These are phyloP conservation scores for Toxotes jaculatrix DNA, from an alignment of 2,113 vertebrate genomes.

Conservation along the genomic window DNA sequence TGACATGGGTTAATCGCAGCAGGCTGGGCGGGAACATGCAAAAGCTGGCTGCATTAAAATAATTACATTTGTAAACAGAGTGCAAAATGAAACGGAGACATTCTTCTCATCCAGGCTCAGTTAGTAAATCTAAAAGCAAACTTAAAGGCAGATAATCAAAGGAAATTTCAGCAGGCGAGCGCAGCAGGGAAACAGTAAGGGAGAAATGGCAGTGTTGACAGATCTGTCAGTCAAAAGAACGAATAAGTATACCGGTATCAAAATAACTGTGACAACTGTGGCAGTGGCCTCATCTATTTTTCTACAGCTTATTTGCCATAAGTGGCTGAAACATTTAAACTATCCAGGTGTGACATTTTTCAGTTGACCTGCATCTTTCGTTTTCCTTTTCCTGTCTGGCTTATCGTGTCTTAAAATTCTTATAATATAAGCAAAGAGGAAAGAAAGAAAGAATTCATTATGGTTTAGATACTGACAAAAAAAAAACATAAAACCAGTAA, in stretches of 20 bases:
- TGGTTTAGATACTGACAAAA: conserved; percentile 1
- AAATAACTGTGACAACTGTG: conserved; percentile 63
- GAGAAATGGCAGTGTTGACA: conserved; percentile 66
- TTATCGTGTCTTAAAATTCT: conserved; percentile 1
- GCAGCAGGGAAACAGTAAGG: conserved; percentile 61
- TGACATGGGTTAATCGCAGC: conserved; percentile 16
- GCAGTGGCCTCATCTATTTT: conserved; percentile 36
- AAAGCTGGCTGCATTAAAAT: conserved; percentile 33
- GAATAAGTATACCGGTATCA: conserved; percentile 52
- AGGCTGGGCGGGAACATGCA: conserved; percentile 30
- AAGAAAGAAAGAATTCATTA: neutral
- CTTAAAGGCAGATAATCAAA: conserved; percentile 69
- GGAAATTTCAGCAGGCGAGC: conserved; percentile 57
- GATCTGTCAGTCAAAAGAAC: conserved; percentile 69
- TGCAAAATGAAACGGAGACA: conserved; percentile 18
- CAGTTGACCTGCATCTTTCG: conserved; percentile 27
- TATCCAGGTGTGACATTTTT: conserved; percentile 21
- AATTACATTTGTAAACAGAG: conserved; percentile 50
- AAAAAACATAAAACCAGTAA: neutral
- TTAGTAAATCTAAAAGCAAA: conserved; percentile 49
- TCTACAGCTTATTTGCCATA: conserved; percentile 30
- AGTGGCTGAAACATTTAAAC: conserved; percentile 50
- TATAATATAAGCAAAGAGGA: neutral
- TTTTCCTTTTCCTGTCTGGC: conserved; percentile 6
- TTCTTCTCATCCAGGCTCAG: conserved; percentile 18